A percentile compares a stretch with the other conserved stretches of the same genome.
Evolutionary conservation across 2,113 vertebrate genomes (phyloP).

Genomic region (Hoplias malabaricus): DNA sequence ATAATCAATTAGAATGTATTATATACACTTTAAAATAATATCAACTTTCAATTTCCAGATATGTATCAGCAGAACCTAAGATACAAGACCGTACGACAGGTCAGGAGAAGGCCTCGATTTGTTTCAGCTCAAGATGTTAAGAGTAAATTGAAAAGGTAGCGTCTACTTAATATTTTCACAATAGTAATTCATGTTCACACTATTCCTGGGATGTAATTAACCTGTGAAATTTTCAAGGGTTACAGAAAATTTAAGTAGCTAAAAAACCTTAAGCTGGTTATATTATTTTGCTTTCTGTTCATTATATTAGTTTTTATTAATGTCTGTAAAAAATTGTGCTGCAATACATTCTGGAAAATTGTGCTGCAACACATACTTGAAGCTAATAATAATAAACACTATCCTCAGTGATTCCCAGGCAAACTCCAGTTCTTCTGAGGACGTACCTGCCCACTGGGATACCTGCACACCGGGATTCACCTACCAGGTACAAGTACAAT

Average conservation of each 20-base stretch:
- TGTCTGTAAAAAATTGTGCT: too few species aligned
- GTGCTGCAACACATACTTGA: too few species aligned
- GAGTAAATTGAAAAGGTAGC: slow-evolving; percentile 63
- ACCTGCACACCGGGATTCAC: slow-evolving; percentile 74
- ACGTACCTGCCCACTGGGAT: slow-evolving; percentile 84
- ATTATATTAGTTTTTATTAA: background rate
- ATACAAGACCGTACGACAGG: slow-evolving; percentile 71
- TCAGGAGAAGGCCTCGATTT: slow-evolving; percentile 84
- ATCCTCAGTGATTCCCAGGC: slow-evolving; percentile 47
- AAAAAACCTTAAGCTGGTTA: background rate
- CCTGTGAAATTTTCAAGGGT: too few species aligned
- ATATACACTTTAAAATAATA: background rate
- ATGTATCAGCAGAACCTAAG: slow-evolving; percentile 82
- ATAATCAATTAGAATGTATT: background rate
- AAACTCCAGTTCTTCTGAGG: slow-evolving; percentile 43
- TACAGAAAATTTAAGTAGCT: too few species aligned
- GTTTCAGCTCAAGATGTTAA: slow-evolving; percentile 81
- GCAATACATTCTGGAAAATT: too few species aligned
- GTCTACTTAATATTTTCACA: background rate
- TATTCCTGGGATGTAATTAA: too few species aligned
- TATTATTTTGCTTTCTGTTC: background rate
- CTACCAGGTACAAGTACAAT: slow-evolving; percentile 77
- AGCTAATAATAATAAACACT: background rate
- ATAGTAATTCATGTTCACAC: too few species aligned
- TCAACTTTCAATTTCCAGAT: slow-evolving; percentile 62